Percentiles rank a stretch among this genome's conserved stretches.
These are phyloP conservation scores for Agrypnia vestita DNA, from an alignment of 1,140 invertebrate genomes.

Conservation along the genomic window DNA sequence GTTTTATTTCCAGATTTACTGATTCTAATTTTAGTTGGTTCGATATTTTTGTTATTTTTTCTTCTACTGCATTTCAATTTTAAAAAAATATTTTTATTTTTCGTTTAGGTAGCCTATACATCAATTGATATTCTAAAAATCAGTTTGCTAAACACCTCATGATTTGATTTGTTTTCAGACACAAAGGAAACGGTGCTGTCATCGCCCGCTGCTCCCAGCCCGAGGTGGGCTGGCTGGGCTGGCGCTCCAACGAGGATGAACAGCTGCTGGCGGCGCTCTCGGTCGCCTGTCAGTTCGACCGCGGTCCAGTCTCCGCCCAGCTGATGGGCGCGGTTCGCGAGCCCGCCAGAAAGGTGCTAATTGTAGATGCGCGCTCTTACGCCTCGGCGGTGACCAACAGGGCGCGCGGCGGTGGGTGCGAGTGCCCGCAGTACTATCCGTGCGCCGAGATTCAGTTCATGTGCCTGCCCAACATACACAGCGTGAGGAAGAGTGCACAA, in stretches of 20 bases:
- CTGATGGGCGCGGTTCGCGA: constrained; percentile 7
- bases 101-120: too few relatives aligned
- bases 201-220: constrained; percentile 95
- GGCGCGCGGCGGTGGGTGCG: constrained; percentile 95
- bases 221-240: constrained; percentile 93
- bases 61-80: too few relatives aligned
- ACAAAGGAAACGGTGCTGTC: constrained; percentile 91
- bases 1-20: too few relatives aligned
- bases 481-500: constrained; percentile 91
- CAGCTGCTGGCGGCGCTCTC: constrained; percentile 88
- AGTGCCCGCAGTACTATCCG: constrained; percentile 96
- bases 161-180: constrained; percentile 70
- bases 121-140: too few relatives aligned
- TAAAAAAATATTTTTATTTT: too few relatives aligned
- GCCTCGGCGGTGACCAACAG: constrained; percentile 95
- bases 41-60: too few relatives aligned
- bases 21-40: too few relatives aligned
- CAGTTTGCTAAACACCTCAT: neutral
- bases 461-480: constrained; percentile 97
- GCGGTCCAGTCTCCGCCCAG: constrained; percentile 64
- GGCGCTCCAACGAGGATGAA: constrained; percentile 92
- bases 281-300: constrained; percentile 85
- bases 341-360: constrained; percentile 81
- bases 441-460: constrained; percentile 97
- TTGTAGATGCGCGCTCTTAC: constrained; percentile 96